These are phyloP conservation scores for Lamellibrachia satsuma DNA, from an alignment of 2,888 invertebrate species.

Conservation along the genomic window DNA sequence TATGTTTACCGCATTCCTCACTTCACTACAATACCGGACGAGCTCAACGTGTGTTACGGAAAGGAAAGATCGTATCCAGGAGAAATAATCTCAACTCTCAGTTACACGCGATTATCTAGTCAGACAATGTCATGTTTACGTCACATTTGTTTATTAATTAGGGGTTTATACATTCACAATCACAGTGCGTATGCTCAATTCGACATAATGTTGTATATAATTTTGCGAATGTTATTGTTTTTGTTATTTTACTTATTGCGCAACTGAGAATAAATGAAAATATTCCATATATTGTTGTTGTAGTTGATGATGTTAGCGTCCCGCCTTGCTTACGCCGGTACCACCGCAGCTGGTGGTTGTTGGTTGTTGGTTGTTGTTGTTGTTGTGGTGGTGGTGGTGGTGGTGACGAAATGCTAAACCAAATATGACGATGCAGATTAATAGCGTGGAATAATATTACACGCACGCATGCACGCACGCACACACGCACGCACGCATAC, in stretches of 20 bases:
- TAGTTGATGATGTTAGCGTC: neutral
- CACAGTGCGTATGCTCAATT: neutral
- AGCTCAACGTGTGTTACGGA: neutral
- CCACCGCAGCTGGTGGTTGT: neutral
- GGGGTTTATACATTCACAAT: conserved; percentile 1
- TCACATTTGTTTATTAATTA: neutral
- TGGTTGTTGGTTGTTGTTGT: neutral
- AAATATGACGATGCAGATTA: too few relatives aligned
- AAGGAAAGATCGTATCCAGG: neutral
- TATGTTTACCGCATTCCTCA: neutral
- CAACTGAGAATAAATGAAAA: neutral
- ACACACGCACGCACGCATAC: too few relatives aligned
- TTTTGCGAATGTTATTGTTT: neutral
- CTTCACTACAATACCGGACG: neutral
- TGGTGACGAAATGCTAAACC: too few relatives aligned
- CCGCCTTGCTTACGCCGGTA: neutral
- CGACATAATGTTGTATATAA: neutral
- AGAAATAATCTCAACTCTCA: neutral
- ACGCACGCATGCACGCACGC: too few relatives aligned
- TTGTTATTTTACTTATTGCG: neutral
- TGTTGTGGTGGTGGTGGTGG: neutral
- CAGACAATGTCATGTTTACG: neutral
- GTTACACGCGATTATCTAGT: conserved; percentile 7
- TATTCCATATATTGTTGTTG: neutral
- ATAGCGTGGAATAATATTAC: neutral